phyloP scores from a whole-genome alignment of 2,113 vertebrate species.

The Toxotes jaculatrix region DNA sequence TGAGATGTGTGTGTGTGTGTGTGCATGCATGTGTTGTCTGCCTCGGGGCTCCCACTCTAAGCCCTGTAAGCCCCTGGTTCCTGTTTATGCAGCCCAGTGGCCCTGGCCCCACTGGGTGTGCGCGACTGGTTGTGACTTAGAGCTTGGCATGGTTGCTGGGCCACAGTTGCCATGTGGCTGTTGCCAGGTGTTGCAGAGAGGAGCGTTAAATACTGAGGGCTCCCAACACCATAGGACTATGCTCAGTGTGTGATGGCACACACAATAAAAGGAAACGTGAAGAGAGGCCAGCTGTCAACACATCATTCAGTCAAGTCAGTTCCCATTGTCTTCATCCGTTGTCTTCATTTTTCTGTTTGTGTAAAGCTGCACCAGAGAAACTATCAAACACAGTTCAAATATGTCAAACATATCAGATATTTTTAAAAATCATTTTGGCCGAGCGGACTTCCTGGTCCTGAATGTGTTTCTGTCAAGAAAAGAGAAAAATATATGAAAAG shows the following conservation, averaged over 20 bases:
- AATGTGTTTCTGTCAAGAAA: neutral
- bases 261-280: neutral
- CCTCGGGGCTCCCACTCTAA: conserved; percentile 48
- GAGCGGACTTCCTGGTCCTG: no score
- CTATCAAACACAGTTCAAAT: no score
- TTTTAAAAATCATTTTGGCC: no score
- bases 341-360: neutral
- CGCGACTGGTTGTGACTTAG: conserved; percentile 51
- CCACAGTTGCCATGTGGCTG: conserved; percentile 54
- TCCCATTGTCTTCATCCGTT: neutral
- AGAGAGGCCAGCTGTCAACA: neutral
- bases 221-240: neutral
- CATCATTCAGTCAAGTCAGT: neutral
- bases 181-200: conserved; percentile 58
- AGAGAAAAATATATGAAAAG: no score
- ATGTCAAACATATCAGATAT: no score
- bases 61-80: conserved; percentile 64
- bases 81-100: conserved; percentile 56
- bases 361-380: neutral
- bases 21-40: conserved; percentile 39
- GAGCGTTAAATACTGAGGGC: conserved; percentile 10
- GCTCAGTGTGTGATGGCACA: neutral
- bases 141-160: conserved; percentile 56
- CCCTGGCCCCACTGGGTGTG: conserved; percentile 37
- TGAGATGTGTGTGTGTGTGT: neutral